A percentile compares a stretch with the other conserved stretches of the same genome.
phyloP scores from a whole-genome alignment of 2,888 invertebrate genomes.

The Cataglyphis rosenhaueri region DNA sequence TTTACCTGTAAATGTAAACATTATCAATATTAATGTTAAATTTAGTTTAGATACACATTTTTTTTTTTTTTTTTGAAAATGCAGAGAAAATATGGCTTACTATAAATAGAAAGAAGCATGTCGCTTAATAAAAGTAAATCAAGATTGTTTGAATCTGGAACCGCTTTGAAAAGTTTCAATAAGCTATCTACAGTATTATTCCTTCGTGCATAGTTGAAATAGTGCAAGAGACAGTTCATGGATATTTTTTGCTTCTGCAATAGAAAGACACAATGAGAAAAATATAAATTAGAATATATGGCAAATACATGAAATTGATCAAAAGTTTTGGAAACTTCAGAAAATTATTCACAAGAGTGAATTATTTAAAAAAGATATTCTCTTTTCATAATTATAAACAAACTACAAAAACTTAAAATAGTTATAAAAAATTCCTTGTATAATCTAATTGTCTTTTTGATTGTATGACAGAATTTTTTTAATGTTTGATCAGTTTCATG shows the following conservation, averaged over 20 bases:
- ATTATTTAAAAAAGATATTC: background rate
- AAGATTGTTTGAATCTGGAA: background rate
- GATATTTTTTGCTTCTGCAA: background rate
- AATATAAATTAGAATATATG: background rate
- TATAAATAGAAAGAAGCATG: slow-evolving; percentile 52
- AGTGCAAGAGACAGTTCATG: background rate
- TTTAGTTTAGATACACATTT: slow-evolving; percentile 11
- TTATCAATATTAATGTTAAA: background rate
- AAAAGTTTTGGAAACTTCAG: background rate
- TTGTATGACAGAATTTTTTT: background rate
- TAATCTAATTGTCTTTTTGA: background rate
- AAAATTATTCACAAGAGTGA: background rate
- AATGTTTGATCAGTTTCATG: background rate
- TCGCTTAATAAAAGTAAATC: slow-evolving; percentile 56
- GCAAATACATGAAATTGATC: background rate
- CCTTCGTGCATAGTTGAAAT: slow-evolving; percentile 12
- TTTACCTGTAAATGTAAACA: slow-evolving; percentile 69
- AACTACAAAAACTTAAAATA: background rate
- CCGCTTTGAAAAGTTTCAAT: slow-evolving; percentile 58
- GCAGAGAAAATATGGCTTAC: slow-evolving; percentile 63
- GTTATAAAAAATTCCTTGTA: background rate
- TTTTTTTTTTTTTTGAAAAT: background rate
- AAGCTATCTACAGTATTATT: slow-evolving; percentile 16
- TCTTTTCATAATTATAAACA: background rate
- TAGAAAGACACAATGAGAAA: background rate